Base-by-base conservation (phyloP, 1,140 invertebrate genomes). In the Hylyphantes graminicola region DNA sequence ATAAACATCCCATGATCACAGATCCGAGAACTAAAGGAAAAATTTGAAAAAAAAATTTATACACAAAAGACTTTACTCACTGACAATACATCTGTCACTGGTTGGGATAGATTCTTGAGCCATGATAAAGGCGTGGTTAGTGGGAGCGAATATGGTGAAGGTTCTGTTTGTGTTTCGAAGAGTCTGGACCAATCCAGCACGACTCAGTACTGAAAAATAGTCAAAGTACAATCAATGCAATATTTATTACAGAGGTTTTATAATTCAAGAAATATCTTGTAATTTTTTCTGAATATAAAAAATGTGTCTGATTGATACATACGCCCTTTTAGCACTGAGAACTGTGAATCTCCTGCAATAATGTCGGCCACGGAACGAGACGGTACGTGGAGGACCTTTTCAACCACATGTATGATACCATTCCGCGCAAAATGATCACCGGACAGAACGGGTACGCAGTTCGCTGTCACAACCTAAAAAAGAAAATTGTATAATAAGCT, bases 351-450 rank as follows among this genome's bases (percentile, higher is more conserved):
- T 48, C 88, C 88, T 7, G 88, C 87, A 51, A 93, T 87, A 3
- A 92, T 87, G 35, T 92, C 90, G 19, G 89, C 86, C 12, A 93
- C 81, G 8, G 90, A 89, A 63, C 90, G 88, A 3, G 89, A 90
- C 0, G 91, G 91, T 15, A 90, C 90, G n/a, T 88, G 88, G 11
- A 93, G 84, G 0, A 92, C 88, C 72, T 89, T 87, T 54, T 92
- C 90, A 6, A 93, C 88, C 7, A 91, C 87, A 86, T 93, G 92
- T 10, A 93, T 89, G 48, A 92, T 89, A 6, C 92, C 92, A 86
- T 92, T 92, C 2, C 87, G 89, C 0, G 91, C 90, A 78, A 89
- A 87, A 82, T 91, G 90, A 87, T 92, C 90, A 85, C 79, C 81
- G 35, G 86, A 85, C 9, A 86, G 85, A 0, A 91, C 86, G 63